These are phyloP conservation scores for Lonchura striata DNA, from an alignment of 2,113 vertebrate genomes.

Conservation along the genomic window DNA sequence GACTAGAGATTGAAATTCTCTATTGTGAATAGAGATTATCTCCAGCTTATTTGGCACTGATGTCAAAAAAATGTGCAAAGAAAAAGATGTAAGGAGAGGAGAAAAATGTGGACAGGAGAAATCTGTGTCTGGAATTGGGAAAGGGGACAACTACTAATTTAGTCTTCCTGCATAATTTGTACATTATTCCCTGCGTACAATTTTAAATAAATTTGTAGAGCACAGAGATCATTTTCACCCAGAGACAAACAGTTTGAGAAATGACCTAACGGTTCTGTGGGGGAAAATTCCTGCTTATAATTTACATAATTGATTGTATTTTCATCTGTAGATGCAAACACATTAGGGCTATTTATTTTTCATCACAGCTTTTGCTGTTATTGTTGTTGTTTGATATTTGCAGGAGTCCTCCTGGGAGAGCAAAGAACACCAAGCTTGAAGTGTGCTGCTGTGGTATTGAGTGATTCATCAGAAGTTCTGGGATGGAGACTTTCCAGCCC, in stretches of 20 bases:
- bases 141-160: background rate
- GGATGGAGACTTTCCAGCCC: background rate
- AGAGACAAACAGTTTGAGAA: background rate
- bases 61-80: background rate
- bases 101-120: background rate
- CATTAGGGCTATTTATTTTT: background rate
- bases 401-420: background rate
- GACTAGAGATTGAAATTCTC: background rate
- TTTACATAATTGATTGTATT: background rate
- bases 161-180: background rate
- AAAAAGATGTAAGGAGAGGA: background rate
- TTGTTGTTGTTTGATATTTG: background rate
- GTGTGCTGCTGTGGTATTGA: fast-evolving
- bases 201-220: background rate
- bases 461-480: background rate
- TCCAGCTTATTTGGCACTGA: background rate
- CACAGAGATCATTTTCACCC: background rate
- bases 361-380: background rate
- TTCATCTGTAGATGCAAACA: background rate
- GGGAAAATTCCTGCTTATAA: background rate
- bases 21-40: background rate
- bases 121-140: background rate
- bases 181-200: background rate
- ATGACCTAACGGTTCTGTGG: background rate
- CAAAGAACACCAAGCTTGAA: background rate